These are phyloP conservation scores for Megaptera novaeangliae DNA, from an alignment of 2,113 vertebrate genomes.

Conservation along the genomic window DNA sequence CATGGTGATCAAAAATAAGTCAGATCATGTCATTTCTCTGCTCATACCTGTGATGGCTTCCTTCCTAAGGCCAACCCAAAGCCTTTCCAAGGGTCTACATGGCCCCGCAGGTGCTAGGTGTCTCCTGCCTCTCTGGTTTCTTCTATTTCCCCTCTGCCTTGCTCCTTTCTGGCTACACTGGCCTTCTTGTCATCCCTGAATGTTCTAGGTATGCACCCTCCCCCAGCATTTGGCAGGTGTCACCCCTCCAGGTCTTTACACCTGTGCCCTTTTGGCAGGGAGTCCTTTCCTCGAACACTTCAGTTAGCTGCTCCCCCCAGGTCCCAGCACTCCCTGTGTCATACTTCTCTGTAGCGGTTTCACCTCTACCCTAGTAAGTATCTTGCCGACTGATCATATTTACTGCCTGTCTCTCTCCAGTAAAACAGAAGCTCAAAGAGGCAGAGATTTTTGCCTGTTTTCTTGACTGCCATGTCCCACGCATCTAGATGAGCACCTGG, in stretches of 20 bases:
- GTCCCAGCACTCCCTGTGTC: rapidly evolving
- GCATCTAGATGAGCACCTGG: neutral
- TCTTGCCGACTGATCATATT: neutral
- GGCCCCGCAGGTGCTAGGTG: rapidly evolving
- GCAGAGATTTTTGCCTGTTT: neutral
- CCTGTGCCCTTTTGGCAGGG: rapidly evolving
- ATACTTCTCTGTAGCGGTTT: neutral
- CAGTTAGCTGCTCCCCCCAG: no score
- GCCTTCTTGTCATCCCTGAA: no score
- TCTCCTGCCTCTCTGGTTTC: no score
- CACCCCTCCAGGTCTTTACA: neutral
- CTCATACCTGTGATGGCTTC: neutral
- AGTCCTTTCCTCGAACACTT: neutral
- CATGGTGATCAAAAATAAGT: neutral
- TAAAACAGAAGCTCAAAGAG: neutral
- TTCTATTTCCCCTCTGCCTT: rapidly evolving
- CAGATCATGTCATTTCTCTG: neutral
- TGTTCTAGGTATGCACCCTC: neutral
- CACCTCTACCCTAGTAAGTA: neutral
- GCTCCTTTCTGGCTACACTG: neutral
- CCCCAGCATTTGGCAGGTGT: rapidly evolving
- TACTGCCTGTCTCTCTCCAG: neutral
- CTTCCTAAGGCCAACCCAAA: neutral
- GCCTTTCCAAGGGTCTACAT: neutral
- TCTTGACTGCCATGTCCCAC: neutral